phyloP scores from a whole-genome alignment of 2,888 invertebrate genomes.

The Portevinia maculata region DNA sequence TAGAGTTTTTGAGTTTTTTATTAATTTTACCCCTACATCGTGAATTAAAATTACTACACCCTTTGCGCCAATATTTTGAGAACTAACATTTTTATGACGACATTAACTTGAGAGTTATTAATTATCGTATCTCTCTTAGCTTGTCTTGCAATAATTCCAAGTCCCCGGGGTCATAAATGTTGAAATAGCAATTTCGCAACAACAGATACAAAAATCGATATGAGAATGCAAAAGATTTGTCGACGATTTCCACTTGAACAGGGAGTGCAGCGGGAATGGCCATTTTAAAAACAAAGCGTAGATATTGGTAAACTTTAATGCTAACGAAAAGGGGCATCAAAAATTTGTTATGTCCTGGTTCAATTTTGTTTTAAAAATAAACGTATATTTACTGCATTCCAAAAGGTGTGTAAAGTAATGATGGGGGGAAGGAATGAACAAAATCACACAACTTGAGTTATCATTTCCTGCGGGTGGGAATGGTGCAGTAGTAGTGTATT shows the following conservation, averaged over 20 bases:
- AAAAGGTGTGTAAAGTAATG: not conserved
- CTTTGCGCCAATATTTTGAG: no score
- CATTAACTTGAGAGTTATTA: no score
- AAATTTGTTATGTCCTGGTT: not conserved
- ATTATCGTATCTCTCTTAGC: no score
- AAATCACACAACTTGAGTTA: constrained; percentile 22
- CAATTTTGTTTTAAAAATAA: not conserved
- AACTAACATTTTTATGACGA: no score
- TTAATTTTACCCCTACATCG: no score
- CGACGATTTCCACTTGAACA: not conserved
- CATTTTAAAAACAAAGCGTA: no score
- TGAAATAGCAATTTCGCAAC: not conserved
- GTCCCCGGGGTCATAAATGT: not conserved
- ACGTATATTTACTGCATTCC: not conserved
- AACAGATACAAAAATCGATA: constrained; percentile 47
- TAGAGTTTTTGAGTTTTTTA: no score
- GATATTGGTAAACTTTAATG: constrained; percentile 8
- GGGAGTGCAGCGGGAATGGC: no score
- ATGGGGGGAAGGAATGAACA: not conserved
- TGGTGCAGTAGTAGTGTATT: no score
- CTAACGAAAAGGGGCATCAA: not conserved
- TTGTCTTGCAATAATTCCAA: no score
- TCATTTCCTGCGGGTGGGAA: constrained; percentile 3
- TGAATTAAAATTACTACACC: no score
- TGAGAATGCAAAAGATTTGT: constrained; percentile 5